Evolutionary conservation across 2,797 vertebrate species (phyloP).

Genomic region (Halcyon leucocephala): DNA sequence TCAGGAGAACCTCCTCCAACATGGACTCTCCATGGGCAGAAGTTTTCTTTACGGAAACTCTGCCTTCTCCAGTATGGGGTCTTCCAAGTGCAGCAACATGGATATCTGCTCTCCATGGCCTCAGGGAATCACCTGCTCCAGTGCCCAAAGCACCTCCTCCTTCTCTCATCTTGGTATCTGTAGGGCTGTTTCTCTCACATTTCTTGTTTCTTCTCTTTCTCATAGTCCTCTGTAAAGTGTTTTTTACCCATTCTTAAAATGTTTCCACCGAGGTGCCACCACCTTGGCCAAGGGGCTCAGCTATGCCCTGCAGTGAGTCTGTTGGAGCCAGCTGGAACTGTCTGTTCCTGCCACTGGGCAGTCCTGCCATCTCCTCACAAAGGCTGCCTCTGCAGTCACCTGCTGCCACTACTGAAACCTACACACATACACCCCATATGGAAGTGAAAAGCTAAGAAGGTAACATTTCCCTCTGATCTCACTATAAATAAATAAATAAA

Average conservation of each 20-base stretch:
- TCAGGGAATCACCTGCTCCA: neutral
- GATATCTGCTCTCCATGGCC: neutral
- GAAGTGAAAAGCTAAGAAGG: neutral
- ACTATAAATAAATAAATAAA: neutral
- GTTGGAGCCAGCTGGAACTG: too few relatives aligned
- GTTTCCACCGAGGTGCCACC: neutral
- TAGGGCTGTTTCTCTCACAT: neutral
- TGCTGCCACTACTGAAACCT: neutral
- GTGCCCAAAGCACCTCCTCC: accelerated
- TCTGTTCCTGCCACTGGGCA: neutral
- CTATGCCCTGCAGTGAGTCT: accelerated
- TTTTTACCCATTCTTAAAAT: neutral
- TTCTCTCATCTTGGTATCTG: neutral
- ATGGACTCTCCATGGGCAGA: too few relatives aligned
- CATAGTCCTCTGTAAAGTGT: neutral
- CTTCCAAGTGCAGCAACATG: neutral
- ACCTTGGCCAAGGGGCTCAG: neutral
- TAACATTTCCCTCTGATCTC: neutral
- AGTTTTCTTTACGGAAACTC: neutral
- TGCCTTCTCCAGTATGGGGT: neutral
- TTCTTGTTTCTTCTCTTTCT: neutral
- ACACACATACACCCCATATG: neutral
- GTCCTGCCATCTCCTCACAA: too few relatives aligned
- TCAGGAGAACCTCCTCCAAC: neutral
- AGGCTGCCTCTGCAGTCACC: neutral